Conservation (phyloP, 2,797 vertebrate genomes). For the Pterois miles region DNA sequence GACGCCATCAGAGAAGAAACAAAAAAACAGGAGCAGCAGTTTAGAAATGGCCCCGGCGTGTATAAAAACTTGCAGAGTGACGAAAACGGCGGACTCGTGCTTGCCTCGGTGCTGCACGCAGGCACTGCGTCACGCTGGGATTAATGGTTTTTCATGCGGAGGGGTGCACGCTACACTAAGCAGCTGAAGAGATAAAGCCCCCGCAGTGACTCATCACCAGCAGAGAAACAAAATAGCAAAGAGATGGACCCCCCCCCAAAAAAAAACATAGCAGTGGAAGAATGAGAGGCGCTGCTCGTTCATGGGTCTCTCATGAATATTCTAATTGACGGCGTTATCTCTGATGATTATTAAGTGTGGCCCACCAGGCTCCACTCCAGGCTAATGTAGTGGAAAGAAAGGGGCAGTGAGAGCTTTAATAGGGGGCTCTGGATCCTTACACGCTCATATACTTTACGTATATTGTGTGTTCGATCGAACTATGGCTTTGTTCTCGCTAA, state of each 20-base stretch:
- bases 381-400: slow-evolving; percentile 79
- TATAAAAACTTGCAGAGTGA: slow-evolving; percentile 29
- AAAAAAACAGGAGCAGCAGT: background rate
- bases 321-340: slow-evolving; percentile 75
- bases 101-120: background rate
- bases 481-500: background rate
- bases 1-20: background rate
- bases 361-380: slow-evolving; percentile 69
- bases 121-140: slow-evolving; percentile 62
- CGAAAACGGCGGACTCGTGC: slow-evolving; percentile 15
- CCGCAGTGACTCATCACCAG: slow-evolving; percentile 81
- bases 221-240: slow-evolving; percentile 50
- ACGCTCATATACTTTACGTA: background rate
- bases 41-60: background rate
- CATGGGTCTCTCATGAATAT: slow-evolving; percentile 80
- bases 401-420: slow-evolving; percentile 57
- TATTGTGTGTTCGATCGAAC: background rate
- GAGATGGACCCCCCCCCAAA: slow-evolving; percentile 20
- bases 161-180: slow-evolving; percentile 71
- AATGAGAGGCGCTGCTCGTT: slow-evolving; percentile 50
- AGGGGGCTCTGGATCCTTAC: slow-evolving; percentile 6
- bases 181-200: slow-evolving; percentile 79
- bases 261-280: slow-evolving; percentile 28
- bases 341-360: slow-evolving; percentile 76
- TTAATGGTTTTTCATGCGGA: slow-evolving; percentile 68